Base-by-base conservation (phyloP, 1,140 invertebrate genomes). In the Batillaria attramentaria region DNA sequence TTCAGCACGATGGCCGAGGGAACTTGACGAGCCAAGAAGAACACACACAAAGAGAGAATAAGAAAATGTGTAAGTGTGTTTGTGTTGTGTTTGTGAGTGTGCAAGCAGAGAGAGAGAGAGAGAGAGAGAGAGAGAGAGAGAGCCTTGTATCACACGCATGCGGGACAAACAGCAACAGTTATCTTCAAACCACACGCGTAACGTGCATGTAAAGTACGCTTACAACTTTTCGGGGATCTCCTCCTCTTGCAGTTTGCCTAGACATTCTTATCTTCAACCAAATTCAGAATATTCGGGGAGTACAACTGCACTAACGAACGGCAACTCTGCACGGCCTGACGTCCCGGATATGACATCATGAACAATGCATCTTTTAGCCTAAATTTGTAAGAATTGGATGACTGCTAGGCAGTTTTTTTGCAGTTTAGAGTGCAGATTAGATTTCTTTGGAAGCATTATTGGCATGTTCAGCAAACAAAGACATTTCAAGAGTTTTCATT, bases 151-250 rank as follows among this genome's bases (percentile, higher is more conserved):
- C 3, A 33, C 0, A 16, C 37, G 28, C 5, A 24, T 28, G 35
- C 0, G 18, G 42, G 0, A 10, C 24, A 33, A 54, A 37, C 74
- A 54, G 10, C 42, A 24, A 39, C 20, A 41, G 13, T 28, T 1
- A 46, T 46, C 24, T 43, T 72, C 3, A 24, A 3, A 0, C 20
- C 57, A 28, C n/a, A 13, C n/a, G 10, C 20, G n/a, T 31, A 78
- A 46, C 4, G 20, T 72, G 39, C 42, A 81, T 33, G 33, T 28
- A 8, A 57, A 10, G 83, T 81, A 79, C 84, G 91, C 92, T 91
- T 91, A 94, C 94, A 82, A 94, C 94, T 94, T 94, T 94, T 80
- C 94, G 93, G 0, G 93, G 90, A 88, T 94, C 94, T 42, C 89
- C 86, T 28, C 93, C 91, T 86, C 93, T 91, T 28, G 91, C 91